Evolutionary conservation across 1,140 invertebrate genomes (phyloP).

Genomic region (Calephelis nemesis): DNA sequence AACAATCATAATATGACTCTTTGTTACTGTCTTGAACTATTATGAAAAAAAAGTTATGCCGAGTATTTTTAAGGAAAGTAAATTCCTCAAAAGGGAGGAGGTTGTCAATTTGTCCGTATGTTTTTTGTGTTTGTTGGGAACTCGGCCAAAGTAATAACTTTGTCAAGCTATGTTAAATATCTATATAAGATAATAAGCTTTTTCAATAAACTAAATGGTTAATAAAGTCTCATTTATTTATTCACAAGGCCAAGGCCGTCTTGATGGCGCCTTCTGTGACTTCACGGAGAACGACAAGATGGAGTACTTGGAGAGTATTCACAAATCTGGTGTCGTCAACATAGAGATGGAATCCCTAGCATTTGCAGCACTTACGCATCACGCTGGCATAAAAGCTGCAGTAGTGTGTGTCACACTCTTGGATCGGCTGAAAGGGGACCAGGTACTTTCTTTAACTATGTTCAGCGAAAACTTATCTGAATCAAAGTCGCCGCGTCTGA

Average conservation of each 20-base stretch:
- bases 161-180: too few species aligned
- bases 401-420: constrained; percentile 96
- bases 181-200: too few species aligned
- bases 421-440: constrained; percentile 96
- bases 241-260: constrained; percentile 87
- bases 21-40: too few species aligned
- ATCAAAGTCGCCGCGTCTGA: too few species aligned
- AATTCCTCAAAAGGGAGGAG: too few species aligned
- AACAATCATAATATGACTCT: too few species aligned
- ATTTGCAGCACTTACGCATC: constrained; percentile 95
- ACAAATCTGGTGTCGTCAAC: constrained; percentile 92
- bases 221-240: background rate
- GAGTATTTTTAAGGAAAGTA: too few species aligned
- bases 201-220: background rate
- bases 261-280: constrained; percentile 98
- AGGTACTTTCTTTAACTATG: constrained; percentile 80
- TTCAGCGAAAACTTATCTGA: too few species aligned
- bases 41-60: too few species aligned
- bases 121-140: too few species aligned
- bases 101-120: too few species aligned
- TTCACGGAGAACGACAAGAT: constrained; percentile 94
- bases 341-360: constrained; percentile 98
- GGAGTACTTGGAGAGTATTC: constrained; percentile 89
- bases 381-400: constrained; percentile 95
- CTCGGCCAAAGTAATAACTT: too few species aligned